Evolutionary conservation across 2,888 invertebrate genomes (phyloP).

Genomic region (Margaritifera margaritifera): DNA sequence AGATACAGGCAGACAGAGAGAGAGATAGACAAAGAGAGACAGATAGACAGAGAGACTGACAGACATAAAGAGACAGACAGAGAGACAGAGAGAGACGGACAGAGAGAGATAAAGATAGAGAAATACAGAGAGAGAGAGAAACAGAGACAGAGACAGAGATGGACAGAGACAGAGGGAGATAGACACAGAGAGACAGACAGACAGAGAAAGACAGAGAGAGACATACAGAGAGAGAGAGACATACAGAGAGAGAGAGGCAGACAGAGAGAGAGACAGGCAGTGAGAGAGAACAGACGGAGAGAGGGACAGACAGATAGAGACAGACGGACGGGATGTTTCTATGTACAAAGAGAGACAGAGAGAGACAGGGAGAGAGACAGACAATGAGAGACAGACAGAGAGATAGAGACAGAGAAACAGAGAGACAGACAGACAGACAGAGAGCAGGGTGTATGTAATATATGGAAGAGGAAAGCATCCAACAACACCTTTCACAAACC

Average conservation of each 20-base stretch:
- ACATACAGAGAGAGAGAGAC: conserved; percentile 11
- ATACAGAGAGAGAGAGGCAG: conserved; percentile 11
- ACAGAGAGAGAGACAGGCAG: conserved; percentile 9
- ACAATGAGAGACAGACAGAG: too few species aligned
- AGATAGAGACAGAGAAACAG: conserved; percentile 4
- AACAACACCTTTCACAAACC: too few species aligned
- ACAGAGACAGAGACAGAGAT: too few species aligned
- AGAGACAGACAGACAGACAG: conserved; percentile 8
- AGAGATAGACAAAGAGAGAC: background rate
- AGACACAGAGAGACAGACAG: conserved; percentile 8
- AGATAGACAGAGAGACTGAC: conserved; percentile 10
- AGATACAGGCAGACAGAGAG: conserved; percentile 9
- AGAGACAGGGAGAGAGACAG: too few species aligned
- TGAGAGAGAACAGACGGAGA: conserved; percentile 13
- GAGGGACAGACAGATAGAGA: conserved; percentile 9
- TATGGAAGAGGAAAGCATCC: too few species aligned
- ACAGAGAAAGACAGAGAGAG: conserved; percentile 8
- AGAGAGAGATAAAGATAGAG: too few species aligned
- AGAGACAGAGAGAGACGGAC: too few species aligned
- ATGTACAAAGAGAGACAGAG: too few species aligned
- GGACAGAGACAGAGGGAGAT: too few species aligned
- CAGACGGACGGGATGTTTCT: conserved; percentile 5
- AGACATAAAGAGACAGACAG: conserved; percentile 9
- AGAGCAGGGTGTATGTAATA: too few species aligned
- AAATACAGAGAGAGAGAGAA: too few species aligned